Base-by-base conservation (phyloP, 2,113 vertebrate genomes). In the Fulica atra region DNA sequence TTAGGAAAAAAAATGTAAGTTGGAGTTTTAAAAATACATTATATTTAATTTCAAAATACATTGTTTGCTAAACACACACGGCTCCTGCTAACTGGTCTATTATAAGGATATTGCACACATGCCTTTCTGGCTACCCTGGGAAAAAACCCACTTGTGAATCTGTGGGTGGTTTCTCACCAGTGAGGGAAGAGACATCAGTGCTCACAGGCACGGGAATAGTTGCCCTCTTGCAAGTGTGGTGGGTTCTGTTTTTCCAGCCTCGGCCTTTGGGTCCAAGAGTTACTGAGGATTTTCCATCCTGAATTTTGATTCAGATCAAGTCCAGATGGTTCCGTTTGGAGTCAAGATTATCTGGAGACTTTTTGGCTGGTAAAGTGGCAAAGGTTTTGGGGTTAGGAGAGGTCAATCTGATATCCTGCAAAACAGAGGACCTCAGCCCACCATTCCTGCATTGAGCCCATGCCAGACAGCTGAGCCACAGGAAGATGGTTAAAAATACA, bases 11-110 rank as follows among this genome's bases (percentile, higher is more conserved):
- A 96, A 95, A 95, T 50, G 60, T 82, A 95, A 96, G 84, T 38
- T 36, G 81, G 89, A 79, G 66, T 95, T 96, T 72, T 21, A 76
- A 95, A 74, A 96, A 95, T 36, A 96, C 68, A 61, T 86, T 85
- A 72, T 60, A 14, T 89, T 96, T 96, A 51, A 97, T 97, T 98
- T 98, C 81, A 97, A 97, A 98, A 96, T 93, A 92, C 79, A 81
- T 80, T 93, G 88, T 96, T 97, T 96, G 95, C 91, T 97, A 95
- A 97, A 97, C 89, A 95, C 85, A 96, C 81, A 65, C 95, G 91
- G 76, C 87, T 97, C 96, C 95, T 97, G 95, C 89, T 92, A 97
- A 80, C 65, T 59, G 54, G 78, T 94, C 92, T 97, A 71, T 97
- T 88, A 91, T 86, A 91, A 96, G 77, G 92, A 93, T 93, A 91